These are phyloP conservation scores for Cactoblastis cactorum DNA, from an alignment of 2,888 invertebrate species.

Conservation along the genomic window DNA sequence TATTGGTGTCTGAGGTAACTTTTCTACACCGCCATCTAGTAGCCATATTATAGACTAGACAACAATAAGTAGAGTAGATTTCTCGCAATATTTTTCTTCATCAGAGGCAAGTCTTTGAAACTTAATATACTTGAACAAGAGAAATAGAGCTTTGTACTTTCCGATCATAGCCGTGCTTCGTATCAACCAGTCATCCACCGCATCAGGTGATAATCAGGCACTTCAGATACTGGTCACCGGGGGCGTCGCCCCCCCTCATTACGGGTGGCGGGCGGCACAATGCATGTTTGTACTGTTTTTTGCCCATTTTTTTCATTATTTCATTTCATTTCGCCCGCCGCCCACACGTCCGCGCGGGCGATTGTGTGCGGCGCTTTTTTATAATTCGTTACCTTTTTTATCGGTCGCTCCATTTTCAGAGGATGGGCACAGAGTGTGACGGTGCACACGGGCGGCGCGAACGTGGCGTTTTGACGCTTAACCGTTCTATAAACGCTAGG, in stretches of 20 bases:
- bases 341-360: slow-evolving; percentile 76
- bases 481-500: no score
- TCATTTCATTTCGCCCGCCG: slow-evolving; percentile 79
- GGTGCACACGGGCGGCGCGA: slow-evolving; percentile 41
- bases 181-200: slow-evolving; percentile 26
- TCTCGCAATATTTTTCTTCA: no score
- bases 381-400: slow-evolving; percentile 80
- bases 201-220: slow-evolving; percentile 76
- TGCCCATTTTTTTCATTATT: slow-evolving; percentile 80
- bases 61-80: no score
- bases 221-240: slow-evolving; percentile 59
- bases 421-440: slow-evolving; percentile 54
- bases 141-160: no score
- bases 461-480: slow-evolving; percentile 29
- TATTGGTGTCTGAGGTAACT: no score
- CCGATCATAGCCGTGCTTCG: no score
- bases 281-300: slow-evolving; percentile 80
- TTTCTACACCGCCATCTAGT: no score
- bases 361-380: slow-evolving; percentile 77
- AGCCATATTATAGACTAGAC: no score
- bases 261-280: slow-evolving; percentile 70
- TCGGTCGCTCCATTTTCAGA: slow-evolving; percentile 79
- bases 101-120: no score
- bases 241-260: slow-evolving; percentile 59
- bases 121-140: no score